Conservation (phyloP, 2,888 invertebrate species). For the Spodoptera exigua region DNA sequence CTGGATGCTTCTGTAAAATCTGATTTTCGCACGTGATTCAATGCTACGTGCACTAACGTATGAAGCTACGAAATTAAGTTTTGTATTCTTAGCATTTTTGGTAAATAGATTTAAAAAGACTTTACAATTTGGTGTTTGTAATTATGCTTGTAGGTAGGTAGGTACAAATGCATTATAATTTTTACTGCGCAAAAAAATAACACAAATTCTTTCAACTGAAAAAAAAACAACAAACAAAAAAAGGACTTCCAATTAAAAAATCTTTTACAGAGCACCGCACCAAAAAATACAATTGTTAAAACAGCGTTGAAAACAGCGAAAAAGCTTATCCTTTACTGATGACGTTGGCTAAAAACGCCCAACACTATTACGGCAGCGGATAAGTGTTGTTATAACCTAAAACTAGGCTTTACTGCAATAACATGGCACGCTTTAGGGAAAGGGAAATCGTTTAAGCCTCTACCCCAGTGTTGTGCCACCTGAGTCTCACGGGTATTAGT, state of each 20-base stretch:
- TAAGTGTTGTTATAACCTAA: slow-evolving; percentile 66
- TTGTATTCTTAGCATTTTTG: not conserved
- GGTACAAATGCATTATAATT: too few species aligned
- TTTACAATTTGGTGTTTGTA: too few species aligned
- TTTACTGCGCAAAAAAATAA: not conserved
- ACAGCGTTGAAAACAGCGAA: slow-evolving; percentile 29
- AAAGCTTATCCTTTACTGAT: slow-evolving; percentile 49
- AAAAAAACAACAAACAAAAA: slow-evolving; percentile 4
- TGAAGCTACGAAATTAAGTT: not conserved
- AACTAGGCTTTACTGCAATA: slow-evolving; percentile 76
- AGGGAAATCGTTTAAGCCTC: slow-evolving; percentile 81
- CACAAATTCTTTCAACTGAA: not conserved
- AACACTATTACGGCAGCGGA: slow-evolving; percentile 50
- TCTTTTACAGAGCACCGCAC: slow-evolving; percentile 14
- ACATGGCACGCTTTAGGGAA: slow-evolving; percentile 67
- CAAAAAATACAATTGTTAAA: slow-evolving; percentile 38
- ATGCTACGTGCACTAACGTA: slow-evolving; percentile 23
- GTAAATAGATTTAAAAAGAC: too few species aligned
- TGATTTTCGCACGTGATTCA: slow-evolving; percentile 6
- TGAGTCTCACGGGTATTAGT: slow-evolving; percentile 72
- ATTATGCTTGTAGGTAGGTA: too few species aligned
- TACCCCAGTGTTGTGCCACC: slow-evolving; percentile 75
- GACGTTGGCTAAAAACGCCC: slow-evolving; percentile 49
- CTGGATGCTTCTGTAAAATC: slow-evolving; percentile 32
- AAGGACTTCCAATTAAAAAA: slow-evolving; percentile 21